A percentile compares a stretch with the other conserved stretches of the same genome.
These are phyloP conservation scores for Epistrophella euchroma DNA, from an alignment of 2,888 invertebrate genomes.

Conservation along the genomic window DNA sequence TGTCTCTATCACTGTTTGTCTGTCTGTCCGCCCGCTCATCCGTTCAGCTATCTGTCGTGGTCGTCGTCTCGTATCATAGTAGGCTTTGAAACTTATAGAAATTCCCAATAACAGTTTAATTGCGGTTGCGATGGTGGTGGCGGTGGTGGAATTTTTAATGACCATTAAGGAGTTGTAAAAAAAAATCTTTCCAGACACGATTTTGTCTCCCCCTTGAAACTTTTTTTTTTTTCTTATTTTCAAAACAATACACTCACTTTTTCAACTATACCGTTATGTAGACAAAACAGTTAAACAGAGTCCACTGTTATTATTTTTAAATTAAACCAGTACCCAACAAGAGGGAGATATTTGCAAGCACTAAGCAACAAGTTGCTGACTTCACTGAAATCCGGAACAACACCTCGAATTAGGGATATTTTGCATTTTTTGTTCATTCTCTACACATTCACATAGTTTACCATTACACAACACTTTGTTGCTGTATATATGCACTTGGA, in stretches of 20 bases:
- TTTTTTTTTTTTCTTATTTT: slow-evolving; percentile 6
- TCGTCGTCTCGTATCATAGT: background rate
- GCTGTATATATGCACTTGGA: too few relatives aligned
- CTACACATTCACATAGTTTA: background rate
- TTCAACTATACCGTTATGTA: slow-evolving; percentile 42
- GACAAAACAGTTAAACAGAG: slow-evolving; percentile 40
- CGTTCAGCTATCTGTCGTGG: too few relatives aligned
- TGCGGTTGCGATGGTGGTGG: slow-evolving; percentile 5
- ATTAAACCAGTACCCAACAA: slow-evolving; percentile 46
- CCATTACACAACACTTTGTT: slow-evolving; percentile 45
- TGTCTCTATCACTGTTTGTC: background rate
- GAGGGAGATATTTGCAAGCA: background rate
- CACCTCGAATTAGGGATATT: slow-evolving; percentile 46
- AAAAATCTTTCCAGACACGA: slow-evolving; percentile 51
- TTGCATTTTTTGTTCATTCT: slow-evolving; percentile 40
- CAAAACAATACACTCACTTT: slow-evolving; percentile 46
- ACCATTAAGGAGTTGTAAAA: slow-evolving; percentile 39
- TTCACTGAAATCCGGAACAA: slow-evolving; percentile 42
- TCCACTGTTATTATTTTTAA: slow-evolving; percentile 54
- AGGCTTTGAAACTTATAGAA: slow-evolving; percentile 7
- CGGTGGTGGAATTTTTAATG: slow-evolving; percentile 55
- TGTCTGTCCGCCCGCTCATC: background rate
- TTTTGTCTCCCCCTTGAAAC: slow-evolving; percentile 29
- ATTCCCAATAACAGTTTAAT: slow-evolving; percentile 35
- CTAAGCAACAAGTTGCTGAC: slow-evolving; percentile 63